Evolutionary conservation across 2,113 vertebrate genomes (phyloP).

Genomic region (Semicossyphus pulcher): DNA sequence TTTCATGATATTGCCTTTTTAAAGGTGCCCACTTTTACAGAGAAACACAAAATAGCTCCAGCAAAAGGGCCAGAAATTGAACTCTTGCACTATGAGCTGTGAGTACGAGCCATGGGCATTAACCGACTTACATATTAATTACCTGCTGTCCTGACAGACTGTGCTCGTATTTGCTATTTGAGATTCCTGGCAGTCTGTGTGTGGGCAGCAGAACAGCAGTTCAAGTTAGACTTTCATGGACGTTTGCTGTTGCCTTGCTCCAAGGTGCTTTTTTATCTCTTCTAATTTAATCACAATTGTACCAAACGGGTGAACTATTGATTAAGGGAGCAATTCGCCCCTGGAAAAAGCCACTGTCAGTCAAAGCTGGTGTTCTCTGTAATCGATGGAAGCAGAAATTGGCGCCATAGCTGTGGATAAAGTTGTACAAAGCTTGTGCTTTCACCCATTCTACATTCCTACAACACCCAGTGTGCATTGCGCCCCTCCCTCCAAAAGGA

Average conservation of each 20-base stretch:
- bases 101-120: background rate
- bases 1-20: slow-evolving; percentile 7
- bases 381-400: too few species aligned
- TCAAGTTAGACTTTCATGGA: slow-evolving; percentile 8
- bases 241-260: background rate
- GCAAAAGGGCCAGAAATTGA: background rate
- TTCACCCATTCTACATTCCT: too few species aligned
- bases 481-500: too few species aligned
- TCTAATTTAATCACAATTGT: background rate
- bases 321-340: too few species aligned
- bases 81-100: background rate
- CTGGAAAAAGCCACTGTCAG: too few species aligned
- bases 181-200: background rate
- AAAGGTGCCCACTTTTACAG: background rate
- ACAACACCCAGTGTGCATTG: too few species aligned
- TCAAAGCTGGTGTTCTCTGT: too few species aligned
- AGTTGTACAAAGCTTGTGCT: too few species aligned
- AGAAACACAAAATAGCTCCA: background rate
- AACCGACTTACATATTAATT: slow-evolving; percentile 19
- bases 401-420: too few species aligned
- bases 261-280: background rate
- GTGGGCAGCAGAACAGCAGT: background rate
- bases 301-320: background rate
- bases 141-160: background rate
- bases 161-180: background rate